Evolutionary conservation across 2,888 invertebrate species (phyloP).

Genomic region (Nysson spinosus): DNA sequence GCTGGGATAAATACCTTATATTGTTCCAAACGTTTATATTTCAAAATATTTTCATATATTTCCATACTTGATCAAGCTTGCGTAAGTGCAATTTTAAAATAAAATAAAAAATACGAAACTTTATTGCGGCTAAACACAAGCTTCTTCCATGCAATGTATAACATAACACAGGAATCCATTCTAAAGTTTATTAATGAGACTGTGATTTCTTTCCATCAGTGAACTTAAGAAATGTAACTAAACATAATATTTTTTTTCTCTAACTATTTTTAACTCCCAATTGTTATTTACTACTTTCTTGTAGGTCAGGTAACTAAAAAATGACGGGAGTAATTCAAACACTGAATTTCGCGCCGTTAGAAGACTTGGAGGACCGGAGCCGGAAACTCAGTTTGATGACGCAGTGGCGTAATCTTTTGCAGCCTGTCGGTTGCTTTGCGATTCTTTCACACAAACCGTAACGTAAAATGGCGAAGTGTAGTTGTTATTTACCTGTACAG

Average conservation of each 20-base stretch:
- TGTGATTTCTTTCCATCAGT: too few relatives aligned
- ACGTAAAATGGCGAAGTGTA: conserved; percentile 68
- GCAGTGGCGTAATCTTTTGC: conserved; percentile 54
- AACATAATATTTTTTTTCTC: too few relatives aligned
- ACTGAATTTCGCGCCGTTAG: conserved; percentile 39
- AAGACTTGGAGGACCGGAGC: conserved; percentile 36
- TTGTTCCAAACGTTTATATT: neutral
- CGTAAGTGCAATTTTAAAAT: too few relatives aligned
- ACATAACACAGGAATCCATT: too few relatives aligned
- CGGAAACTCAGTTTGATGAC: conserved; percentile 43
- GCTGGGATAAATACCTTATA: too few relatives aligned
- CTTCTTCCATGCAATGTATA: too few relatives aligned
- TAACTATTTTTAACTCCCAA: too few relatives aligned
- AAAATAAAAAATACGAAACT: too few relatives aligned
- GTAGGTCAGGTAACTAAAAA: neutral
- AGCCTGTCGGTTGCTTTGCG: conserved; percentile 54
- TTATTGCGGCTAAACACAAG: too few relatives aligned
- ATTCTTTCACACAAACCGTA: conserved; percentile 55
- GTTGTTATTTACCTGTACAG: conserved; percentile 66
- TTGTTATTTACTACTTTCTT: neutral
- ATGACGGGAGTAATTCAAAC: neutral
- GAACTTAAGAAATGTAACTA: too few relatives aligned
- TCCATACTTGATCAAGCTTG: too few relatives aligned
- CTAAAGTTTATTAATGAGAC: too few relatives aligned
- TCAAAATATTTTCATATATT: neutral